phyloP scores from a whole-genome alignment of 1,140 invertebrate species.

The Ceratina japonica region DNA sequence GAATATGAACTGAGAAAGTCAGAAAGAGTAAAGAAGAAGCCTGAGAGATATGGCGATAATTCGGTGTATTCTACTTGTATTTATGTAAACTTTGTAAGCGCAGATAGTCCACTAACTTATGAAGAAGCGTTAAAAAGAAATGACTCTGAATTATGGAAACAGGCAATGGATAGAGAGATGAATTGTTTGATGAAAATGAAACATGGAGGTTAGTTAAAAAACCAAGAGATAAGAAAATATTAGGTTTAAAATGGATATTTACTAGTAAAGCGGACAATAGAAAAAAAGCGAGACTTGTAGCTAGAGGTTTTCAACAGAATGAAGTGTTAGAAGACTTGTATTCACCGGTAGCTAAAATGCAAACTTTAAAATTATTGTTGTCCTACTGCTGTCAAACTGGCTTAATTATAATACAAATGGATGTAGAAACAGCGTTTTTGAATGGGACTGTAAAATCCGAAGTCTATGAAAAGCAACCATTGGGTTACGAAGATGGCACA shows the following conservation, averaged over 20 bases:
- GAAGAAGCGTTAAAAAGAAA: not conserved
- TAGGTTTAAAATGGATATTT: constrained; percentile 29
- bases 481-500: too few species aligned
- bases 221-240: not conserved
- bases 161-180: constrained; percentile 25
- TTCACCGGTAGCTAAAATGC: not conserved
- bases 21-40: too few species aligned
- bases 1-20: too few species aligned
- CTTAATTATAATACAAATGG: too few species aligned
- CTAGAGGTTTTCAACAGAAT: constrained; percentile 43
- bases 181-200: constrained; percentile 13
- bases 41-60: too few species aligned
- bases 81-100: constrained; percentile 4
- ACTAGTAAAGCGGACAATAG: constrained; percentile 5
- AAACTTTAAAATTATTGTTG: too few species aligned
- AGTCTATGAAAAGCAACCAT: too few species aligned
- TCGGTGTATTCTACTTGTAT: too few species aligned
- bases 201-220: constrained; percentile 19
- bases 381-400: too few species aligned
- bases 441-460: too few species aligned
- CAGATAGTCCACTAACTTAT: not conserved
- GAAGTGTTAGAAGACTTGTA: constrained; percentile 21
- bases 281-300: constrained; percentile 25
- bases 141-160: constrained; percentile 10
- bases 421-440: too few species aligned